Evolutionary conservation across 2,888 invertebrate genomes (phyloP), one percentile per base, ranked within the genome.

Genomic region (Drosophila prostipennis): DNA sequence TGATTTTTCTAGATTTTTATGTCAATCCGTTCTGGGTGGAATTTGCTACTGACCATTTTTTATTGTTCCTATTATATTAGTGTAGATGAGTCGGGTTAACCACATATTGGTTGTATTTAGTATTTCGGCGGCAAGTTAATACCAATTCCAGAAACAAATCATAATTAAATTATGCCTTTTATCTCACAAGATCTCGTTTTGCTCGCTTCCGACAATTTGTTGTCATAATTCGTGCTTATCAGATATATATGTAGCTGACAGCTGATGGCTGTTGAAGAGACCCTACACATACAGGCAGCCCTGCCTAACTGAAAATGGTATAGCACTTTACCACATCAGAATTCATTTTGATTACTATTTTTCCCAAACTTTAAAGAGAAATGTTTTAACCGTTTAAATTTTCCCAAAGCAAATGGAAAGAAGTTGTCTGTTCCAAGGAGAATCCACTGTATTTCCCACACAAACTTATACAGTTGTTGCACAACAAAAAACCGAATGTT

Each of bases 151-250:
- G 34, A 13, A 5, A 34, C 11, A 34, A 34, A 34, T 10, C 34
- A 11, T 11, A 11, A 34, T 34, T 11, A 11, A 34, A 11, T 10
- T 3, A 34, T 34, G 3, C 8, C 34, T 34, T 34, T 34, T 34
- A 34, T 34, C 34, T 34, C 11, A 10, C 11, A 19, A 19, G n/a
- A 46, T 46, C 14, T 16, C 29, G n/a, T 4, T 6, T 6, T 6
- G 14, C 29, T 32, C 14, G 29, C 29, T 32, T 14, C 6, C 14
- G 5, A n/a, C 46, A 46, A 46, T 32, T 46, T 46, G 45, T 46
- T 46, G 29, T 29, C 45, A n/a, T 45, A n/a, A 45, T 45, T 45
- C 29, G 45, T 46, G 45, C 45, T 16, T 16, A 46, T 32, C 16
- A 32, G 46, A 11, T 46, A 32, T 46, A 32, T 14, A 32, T 46